Evolutionary conservation across 2,797 vertebrate species (phyloP).

Genomic region (Pachyuromys duprasi): DNA sequence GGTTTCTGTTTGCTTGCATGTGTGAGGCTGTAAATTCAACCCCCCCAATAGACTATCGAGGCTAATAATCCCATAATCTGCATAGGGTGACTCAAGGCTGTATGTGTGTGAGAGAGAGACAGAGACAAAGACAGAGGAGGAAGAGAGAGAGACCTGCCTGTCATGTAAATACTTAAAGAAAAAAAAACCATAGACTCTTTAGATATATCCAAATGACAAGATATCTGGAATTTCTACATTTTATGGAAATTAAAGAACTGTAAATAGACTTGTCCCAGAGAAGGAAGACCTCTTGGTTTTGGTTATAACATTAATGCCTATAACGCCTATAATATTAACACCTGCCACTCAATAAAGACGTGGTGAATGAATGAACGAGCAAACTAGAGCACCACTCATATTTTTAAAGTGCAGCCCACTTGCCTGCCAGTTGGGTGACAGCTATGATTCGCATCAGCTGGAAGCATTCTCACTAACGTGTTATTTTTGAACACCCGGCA

Average conservation of each 20-base stretch:
- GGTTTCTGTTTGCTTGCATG: not conserved
- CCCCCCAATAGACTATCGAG: not conserved
- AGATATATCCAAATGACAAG: not conserved
- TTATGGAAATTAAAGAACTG: not conserved
- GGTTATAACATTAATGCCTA: not conserved
- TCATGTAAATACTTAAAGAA: not conserved
- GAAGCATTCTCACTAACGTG: not conserved
- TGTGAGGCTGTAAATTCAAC: not conserved
- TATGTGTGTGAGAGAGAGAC: not conserved
- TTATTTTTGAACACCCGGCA: not conserved
- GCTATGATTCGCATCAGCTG: not conserved
- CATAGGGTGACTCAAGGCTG: not conserved
- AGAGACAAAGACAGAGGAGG: not conserved
- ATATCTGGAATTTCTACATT: slow-evolving; percentile 14
- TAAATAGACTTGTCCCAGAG: not conserved
- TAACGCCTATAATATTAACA: not conserved
- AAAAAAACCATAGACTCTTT: not conserved
- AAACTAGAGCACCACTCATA: not conserved
- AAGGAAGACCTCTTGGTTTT: not conserved
- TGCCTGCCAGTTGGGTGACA: not conserved
- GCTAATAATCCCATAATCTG: not conserved
- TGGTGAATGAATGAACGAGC: not conserved
- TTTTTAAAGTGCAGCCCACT: not conserved
- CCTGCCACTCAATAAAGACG: not conserved
- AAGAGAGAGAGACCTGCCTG: not conserved